Conservation (phyloP, 2,797 vertebrate species). For the Chromobotia macracanthus region DNA sequence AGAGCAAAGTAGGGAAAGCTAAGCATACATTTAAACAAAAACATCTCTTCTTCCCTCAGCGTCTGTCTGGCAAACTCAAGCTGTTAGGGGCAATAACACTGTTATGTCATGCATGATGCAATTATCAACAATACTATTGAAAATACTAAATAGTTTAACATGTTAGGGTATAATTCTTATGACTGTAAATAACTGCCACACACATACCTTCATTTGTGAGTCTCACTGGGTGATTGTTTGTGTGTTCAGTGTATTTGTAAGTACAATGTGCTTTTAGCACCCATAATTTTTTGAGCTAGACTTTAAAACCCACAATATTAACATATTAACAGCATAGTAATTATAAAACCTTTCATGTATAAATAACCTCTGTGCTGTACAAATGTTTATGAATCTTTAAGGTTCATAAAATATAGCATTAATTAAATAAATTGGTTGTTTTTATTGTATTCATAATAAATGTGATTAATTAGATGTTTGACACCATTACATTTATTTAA, state of each 20-base stretch:
- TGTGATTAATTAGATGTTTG: neutral
- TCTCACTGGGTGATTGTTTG: neutral
- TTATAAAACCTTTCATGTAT: no score
- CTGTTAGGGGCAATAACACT: slow-evolving; percentile 42
- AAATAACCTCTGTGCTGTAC: no score
- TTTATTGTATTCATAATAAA: neutral
- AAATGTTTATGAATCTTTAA: neutral
- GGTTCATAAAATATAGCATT: neutral
- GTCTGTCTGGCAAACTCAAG: slow-evolving; percentile 42
- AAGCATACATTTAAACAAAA: slow-evolving; percentile 40
- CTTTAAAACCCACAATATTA: no score
- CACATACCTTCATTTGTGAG: neutral
- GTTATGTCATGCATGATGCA: slow-evolving; percentile 43
- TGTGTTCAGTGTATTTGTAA: neutral
- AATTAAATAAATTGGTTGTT: neutral
- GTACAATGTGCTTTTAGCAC: no score
- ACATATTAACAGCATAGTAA: no score
- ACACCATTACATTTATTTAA: neutral
- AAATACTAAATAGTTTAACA: slow-evolving; percentile 33
- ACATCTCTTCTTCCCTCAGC: slow-evolving; percentile 22
- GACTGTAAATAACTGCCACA: neutral
- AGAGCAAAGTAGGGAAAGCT: slow-evolving; percentile 32
- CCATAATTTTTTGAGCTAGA: no score
- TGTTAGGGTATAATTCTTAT: neutral
- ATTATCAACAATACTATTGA: slow-evolving; percentile 35